Evolutionary conservation across 2,113 vertebrate genomes (phyloP), one percentile per base, ranked within the genome.

Genomic region (Oriolus oriolus): DNA sequence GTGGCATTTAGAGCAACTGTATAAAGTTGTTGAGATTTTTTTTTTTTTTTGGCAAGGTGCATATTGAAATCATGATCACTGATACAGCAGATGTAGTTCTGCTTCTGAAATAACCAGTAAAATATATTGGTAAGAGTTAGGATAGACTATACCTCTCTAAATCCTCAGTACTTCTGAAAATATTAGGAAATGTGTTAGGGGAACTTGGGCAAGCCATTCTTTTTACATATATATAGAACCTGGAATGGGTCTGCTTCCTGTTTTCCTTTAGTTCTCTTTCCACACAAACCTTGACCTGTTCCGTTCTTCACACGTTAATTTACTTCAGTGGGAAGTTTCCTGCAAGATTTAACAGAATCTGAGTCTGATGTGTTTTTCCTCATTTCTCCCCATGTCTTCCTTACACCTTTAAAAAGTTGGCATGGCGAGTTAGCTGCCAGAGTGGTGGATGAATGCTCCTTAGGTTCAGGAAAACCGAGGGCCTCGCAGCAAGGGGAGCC

Each of bases 201-300:
- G 24, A 66, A 39, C 66, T 57, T 70, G 59, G 49, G 60, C 41
- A 53, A 92, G 23, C n/a, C 1, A 2, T 20, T 4, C 28, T 41
- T 69, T 60, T 54, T 37, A 28, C 0, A 0, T 31, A 5, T 18
- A 17, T n/a, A 7, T 18, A 27, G 12, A 77, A 60, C 26, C 11
- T 50, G 33, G 33, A 52, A 39, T 47, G 8, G 13, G 2, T 71
- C 18, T 66, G 20, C 28, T 87, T 87, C 33, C 20, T 84, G 27
- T 69, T 21, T 45, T 77, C 35, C 39, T 79, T 73, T 92, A 49
- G 59, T 86, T 26, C 4, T 85, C 15, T 41, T 76, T 44, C 21
- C 24, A 13, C 37, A 22, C 42, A 74, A 45, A 65, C 18, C 37
- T 70, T 66, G 37, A 61, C 42, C 30, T 63, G 23, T 69, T 24